Conservation (phyloP, 1,140 invertebrate genomes). For the Propsilocerus akamusi region DNA sequence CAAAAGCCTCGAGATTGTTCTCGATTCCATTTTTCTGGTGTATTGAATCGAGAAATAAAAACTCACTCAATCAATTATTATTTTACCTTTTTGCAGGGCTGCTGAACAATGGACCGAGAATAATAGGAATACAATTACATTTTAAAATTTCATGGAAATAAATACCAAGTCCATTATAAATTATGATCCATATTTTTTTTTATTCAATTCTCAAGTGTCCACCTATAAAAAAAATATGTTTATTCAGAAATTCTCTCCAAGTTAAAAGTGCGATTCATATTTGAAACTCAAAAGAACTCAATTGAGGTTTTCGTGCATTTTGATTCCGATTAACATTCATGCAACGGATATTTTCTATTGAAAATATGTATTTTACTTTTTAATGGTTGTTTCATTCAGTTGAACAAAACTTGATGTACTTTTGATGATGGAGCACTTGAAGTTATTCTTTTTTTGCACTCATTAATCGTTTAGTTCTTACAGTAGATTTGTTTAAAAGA, state of each 20-base stretch:
- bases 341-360: no score
- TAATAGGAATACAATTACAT: slow-evolving; percentile 1
- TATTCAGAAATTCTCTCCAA: not conserved
- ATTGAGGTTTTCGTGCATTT: no score
- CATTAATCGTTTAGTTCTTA: no score
- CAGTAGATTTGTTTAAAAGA: no score
- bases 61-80: not conserved
- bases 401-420: no score
- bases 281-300: not conserved
- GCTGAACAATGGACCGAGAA: not conserved
- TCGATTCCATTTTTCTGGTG: not conserved
- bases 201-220: not conserved
- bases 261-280: not conserved
- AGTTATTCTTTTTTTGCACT: no score
- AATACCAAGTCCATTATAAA: not conserved
- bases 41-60: not conserved
- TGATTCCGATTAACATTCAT: no score
- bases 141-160: not conserved
- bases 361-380: no score
- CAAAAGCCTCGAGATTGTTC: not conserved
- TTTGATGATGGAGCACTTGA: no score
- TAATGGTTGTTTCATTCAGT: no score
- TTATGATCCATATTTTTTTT: not conserved
- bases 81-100: not conserved
- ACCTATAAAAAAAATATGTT: not conserved